Evolutionary conservation across 1,140 invertebrate species (phyloP).

Genomic region (Drosophila nasuta): DNA sequence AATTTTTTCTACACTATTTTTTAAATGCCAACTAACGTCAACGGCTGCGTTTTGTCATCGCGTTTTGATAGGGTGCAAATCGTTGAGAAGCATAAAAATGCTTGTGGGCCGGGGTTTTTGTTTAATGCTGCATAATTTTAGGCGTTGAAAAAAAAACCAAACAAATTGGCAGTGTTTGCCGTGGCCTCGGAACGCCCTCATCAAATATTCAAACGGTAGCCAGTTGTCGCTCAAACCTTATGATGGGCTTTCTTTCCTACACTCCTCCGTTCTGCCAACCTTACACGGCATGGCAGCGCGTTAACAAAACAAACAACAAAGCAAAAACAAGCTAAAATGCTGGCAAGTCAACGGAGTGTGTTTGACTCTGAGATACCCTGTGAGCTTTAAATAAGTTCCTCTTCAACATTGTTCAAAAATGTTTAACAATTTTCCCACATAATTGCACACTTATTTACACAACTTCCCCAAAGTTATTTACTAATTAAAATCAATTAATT

Average conservation of each 20-base stretch:
- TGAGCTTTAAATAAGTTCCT: too few species aligned
- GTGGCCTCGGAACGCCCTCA: constrained; percentile 66
- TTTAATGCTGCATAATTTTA: constrained; percentile 82
- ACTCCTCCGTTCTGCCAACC: constrained; percentile 15
- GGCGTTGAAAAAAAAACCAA: constrained; percentile 70
- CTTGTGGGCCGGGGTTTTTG: constrained; percentile 49
- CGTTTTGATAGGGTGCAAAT: constrained; percentile 69
- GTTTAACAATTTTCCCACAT: too few species aligned
- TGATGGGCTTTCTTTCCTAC: not conserved
- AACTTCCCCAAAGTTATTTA: too few species aligned
- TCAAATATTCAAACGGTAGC: constrained; percentile 81
- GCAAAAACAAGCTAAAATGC: constrained; percentile 13
- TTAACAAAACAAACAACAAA: constrained; percentile 31
- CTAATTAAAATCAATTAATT: too few species aligned
- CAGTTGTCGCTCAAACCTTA: constrained; percentile 36
- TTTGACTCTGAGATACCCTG: not conserved
- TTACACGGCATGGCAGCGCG: constrained; percentile 15
- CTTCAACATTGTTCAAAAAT: too few species aligned
- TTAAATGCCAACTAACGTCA: constrained; percentile 24
- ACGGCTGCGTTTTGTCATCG: constrained; percentile 47
- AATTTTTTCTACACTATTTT: constrained; percentile 5
- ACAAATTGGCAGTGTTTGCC: constrained; percentile 73
- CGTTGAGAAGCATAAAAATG: constrained; percentile 53
- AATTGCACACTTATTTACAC: too few species aligned
- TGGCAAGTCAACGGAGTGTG: not conserved